These are phyloP conservation scores for Odontomyia ornata DNA, from an alignment of 2,888 invertebrate species.

Conservation along the genomic window DNA sequence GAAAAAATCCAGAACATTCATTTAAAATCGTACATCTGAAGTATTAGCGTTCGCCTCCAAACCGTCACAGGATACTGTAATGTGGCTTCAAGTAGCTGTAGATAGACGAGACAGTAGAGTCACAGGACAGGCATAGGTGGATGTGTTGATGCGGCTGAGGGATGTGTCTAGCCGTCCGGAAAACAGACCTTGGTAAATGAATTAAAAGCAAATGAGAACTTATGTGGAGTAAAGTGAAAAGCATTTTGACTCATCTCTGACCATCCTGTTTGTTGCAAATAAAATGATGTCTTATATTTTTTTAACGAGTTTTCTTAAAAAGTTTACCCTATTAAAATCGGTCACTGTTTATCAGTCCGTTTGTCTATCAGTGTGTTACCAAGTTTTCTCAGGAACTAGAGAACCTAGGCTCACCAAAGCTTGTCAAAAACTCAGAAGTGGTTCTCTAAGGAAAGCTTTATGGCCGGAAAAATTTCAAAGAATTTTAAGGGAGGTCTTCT, in stretches of 20 bases:
- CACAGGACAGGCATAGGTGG: neutral
- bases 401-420: too few relatives aligned
- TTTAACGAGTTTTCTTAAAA: too few relatives aligned
- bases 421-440: too few relatives aligned
- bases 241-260: slow-evolving; percentile 5
- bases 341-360: too few relatives aligned
- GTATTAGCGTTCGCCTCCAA: neutral
- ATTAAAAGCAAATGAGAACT: slow-evolving; percentile 37
- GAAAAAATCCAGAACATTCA: slow-evolving; percentile 28
- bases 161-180: slow-evolving; percentile 41
- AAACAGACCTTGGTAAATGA: slow-evolving; percentile 41
- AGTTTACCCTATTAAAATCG: too few relatives aligned
- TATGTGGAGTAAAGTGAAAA: slow-evolving; percentile 38
- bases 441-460: too few relatives aligned
- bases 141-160: neutral
- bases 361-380: too few relatives aligned
- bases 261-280: neutral
- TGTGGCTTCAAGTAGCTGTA: neutral
- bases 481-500: too few relatives aligned
- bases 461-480: too few relatives aligned
- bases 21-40: neutral
- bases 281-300: neutral
- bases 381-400: too few relatives aligned
- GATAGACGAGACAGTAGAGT: neutral
- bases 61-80: neutral